These are phyloP conservation scores for Euclidia mi DNA, from an alignment of 2,888 invertebrate species.

Conservation along the genomic window DNA sequence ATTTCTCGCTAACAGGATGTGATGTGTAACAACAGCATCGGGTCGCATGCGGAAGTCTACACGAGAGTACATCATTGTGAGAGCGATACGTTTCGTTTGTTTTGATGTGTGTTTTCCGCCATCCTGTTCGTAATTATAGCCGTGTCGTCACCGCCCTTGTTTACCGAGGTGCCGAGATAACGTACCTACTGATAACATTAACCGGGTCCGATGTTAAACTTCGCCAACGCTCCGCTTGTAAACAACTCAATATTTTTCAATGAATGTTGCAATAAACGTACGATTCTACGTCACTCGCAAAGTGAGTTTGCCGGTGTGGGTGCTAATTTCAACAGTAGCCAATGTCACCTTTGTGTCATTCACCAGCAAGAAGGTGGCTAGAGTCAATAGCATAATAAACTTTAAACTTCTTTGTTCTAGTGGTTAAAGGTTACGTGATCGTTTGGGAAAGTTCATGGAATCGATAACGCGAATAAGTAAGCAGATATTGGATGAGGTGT, in stretches of 20 bases:
- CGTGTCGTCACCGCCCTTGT: conserved; percentile 47
- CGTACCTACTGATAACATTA: conserved; percentile 28
- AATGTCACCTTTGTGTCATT: conserved; percentile 75
- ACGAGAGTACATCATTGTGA: conserved; percentile 54
- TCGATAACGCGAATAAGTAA: no score
- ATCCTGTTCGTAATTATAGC: conserved; percentile 53
- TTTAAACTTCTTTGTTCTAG: not conserved
- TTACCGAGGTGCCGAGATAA: conserved; percentile 34
- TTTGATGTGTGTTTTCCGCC: conserved; percentile 65
- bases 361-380: conserved; percentile 64
- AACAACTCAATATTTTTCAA: conserved; percentile 44
- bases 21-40: conserved; percentile 59
- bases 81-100: conserved; percentile 62
- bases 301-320: conserved; percentile 64
- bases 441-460: no score
- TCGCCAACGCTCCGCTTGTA: conserved; percentile 27
- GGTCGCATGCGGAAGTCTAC: conserved; percentile 63
- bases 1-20: conserved; percentile 75
- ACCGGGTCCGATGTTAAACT: conserved; percentile 29
- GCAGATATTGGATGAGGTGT: not conserved
- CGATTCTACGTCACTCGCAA: conserved; percentile 56
- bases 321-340: conserved; percentile 70
- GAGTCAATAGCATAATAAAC: conserved; percentile 50
- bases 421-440: no score
- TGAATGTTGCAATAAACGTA: conserved; percentile 54